Evolutionary conservation across 2,888 invertebrate genomes (phyloP).

Genomic region (Apeira syringaria): DNA sequence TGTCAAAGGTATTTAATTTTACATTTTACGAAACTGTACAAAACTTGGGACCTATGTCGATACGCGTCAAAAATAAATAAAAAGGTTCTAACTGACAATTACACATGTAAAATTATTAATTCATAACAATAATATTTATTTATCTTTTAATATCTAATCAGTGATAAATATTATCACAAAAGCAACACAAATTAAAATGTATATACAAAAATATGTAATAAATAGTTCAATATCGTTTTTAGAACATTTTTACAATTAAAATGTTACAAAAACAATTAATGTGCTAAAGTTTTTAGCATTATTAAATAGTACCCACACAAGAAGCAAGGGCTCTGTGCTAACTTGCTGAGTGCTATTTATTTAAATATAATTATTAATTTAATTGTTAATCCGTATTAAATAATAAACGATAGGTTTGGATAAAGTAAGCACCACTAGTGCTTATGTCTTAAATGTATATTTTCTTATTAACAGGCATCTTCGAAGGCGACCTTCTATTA

Average conservation of each 20-base stretch:
- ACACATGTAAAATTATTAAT: conserved; percentile 33
- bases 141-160: neutral
- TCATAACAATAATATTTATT: conserved; percentile 4
- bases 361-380: conserved; percentile 34
- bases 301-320: conserved; percentile 59
- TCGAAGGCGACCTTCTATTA: conserved; percentile 10
- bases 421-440: neutral
- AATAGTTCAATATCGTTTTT: conserved; percentile 29
- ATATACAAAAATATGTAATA: neutral
- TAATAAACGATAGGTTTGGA: conserved; percentile 2
- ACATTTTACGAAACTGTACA: conserved; percentile 38
- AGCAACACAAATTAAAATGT: conserved; percentile 1
- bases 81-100: too few relatives aligned
- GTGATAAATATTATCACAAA: neutral
- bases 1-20: conserved; percentile 38
- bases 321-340: conserved; percentile 69
- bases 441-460: neutral
- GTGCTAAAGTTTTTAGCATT: conserved; percentile 17
- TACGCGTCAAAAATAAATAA: too few relatives aligned
- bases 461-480: conserved; percentile 9
- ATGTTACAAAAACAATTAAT: conserved; percentile 40
- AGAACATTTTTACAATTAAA: conserved; percentile 22
- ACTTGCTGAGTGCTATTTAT: conserved; percentile 58
- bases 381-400: conserved; percentile 65
- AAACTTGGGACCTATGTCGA: conserved; percentile 50